Evolutionary conservation across 1,140 invertebrate genomes (phyloP), one percentile per base, ranked within the genome.

Genomic region (Caenorhabditis latens): DNA sequence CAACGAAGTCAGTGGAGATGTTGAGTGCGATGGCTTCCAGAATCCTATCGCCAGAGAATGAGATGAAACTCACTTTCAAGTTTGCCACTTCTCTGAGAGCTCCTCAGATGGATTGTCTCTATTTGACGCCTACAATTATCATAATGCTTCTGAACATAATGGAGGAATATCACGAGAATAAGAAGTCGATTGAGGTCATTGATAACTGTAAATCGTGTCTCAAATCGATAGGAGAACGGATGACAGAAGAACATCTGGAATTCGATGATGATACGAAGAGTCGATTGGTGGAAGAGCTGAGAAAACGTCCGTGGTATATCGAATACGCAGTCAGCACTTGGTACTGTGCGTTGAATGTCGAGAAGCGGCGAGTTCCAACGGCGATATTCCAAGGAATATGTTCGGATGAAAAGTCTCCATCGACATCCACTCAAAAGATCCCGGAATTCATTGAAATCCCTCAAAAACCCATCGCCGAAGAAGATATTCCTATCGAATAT

Each of bases 211-310:
- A 79, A 14, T n/a, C 8, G 2, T 24, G 50, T 21, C 21, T 79
- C 5, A 43, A 50, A 50, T 16, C 19, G 9, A 50, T 79, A 13
- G 46, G 46, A 50, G 14, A 50, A 5, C 8, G 46, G 4, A 79
- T 79, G 71, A 21, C 21, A 4, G 24, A 63, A 11, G 21, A 63
- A 32, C 24, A 79, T 21, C 13, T 11, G 0, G 32, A 24, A 24
- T 79, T 79, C 46, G 71, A 79, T 24, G 71, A 79, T 16, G 71
- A 79, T 16, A 50, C 71, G 4, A 79, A 50, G 46, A 9, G 11
- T 13, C 53, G 53, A 11, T 24, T 79, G n/a, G 21, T 21, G 32
- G n/a, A 79, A 5, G 14, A 19, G 43, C 14, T 79, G 19, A 79
- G n/a, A 2, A n/a, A 50, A 79, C 5, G 21, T 9, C 71, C 71